A percentile compares a stretch with the other conserved stretches of the same genome.
Conservation (phyloP, 2,797 vertebrate species). For the Amphiprion clarkii region DNA sequence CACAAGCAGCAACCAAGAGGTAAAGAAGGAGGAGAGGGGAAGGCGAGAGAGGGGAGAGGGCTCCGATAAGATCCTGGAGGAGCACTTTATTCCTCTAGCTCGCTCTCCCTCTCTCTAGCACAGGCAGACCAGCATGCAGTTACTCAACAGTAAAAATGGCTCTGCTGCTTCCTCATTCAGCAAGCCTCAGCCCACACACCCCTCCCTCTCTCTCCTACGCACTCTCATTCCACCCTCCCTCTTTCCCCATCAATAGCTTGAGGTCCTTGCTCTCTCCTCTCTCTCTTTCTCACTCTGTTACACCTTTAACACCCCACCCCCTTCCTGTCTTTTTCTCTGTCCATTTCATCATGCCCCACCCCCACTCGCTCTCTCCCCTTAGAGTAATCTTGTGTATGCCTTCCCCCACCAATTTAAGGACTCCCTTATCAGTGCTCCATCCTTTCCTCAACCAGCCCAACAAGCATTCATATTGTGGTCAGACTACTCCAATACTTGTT, state of each 20-base stretch:
- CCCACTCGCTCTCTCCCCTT: constrained; percentile 69
- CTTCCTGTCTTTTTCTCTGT: constrained; percentile 73
- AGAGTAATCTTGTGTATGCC: constrained; percentile 66
- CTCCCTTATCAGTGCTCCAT: constrained; percentile 63
- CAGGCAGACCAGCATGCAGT: constrained; percentile 81
- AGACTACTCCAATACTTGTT: constrained; percentile 32
- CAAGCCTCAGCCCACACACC: constrained; percentile 83
- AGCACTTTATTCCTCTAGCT: constrained; percentile 69
- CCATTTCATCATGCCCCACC: constrained; percentile 77
- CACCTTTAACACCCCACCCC: constrained; percentile 80
- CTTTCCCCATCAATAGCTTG: constrained; percentile 81
- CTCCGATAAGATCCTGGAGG: constrained; percentile 64
- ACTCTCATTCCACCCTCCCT: constrained; percentile 76
- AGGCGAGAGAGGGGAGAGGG: constrained; percentile 53
- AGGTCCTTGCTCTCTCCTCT: constrained; percentile 71
- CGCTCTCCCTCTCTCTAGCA: constrained; percentile 65
- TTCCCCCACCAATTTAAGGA: constrained; percentile 71
- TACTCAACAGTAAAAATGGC: constrained; percentile 90
- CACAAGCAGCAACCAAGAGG: constrained; percentile 55
- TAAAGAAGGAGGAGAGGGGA: constrained; percentile 42
- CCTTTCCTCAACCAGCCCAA: constrained; percentile 22
- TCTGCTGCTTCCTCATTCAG: constrained; percentile 89
- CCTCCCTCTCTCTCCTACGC: constrained; percentile 69
- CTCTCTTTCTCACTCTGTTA: constrained; percentile 61
- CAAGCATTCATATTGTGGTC: constrained; percentile 48